These are phyloP conservation scores for Phrynocephalus forsythii DNA, from an alignment of 2,797 vertebrate species.

Conservation along the genomic window DNA sequence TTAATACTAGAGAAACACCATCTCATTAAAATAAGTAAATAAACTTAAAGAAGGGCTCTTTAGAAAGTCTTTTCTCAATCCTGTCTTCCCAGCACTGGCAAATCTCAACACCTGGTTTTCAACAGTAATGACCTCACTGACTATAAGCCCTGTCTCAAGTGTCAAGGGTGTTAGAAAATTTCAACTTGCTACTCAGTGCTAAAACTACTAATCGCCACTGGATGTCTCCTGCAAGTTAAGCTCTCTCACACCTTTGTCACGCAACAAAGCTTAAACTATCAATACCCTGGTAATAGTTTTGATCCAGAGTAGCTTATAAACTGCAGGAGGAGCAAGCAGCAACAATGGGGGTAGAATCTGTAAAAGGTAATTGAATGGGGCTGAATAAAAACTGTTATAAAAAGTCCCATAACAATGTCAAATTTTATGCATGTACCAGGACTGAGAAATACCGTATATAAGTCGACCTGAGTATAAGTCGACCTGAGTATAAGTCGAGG, in stretches of 20 bases:
- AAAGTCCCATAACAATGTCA: background rate
- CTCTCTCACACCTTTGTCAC: conserved; percentile 39
- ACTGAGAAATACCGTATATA: background rate
- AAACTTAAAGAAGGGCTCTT: conserved; percentile 34
- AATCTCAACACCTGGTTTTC: conserved; percentile 36
- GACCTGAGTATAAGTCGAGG: no score
- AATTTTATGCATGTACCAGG: background rate
- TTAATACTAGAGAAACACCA: background rate
- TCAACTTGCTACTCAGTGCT: conserved; percentile 47
- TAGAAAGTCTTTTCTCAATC: conserved; percentile 45
- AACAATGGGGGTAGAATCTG: background rate
- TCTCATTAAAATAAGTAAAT: conserved; percentile 39
- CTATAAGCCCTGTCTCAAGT: conserved; percentile 38
- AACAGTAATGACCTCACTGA: conserved; percentile 48
- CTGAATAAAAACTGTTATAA: background rate
- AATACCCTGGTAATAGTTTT: background rate
- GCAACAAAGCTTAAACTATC: conserved; percentile 13
- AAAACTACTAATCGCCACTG: conserved; percentile 56
- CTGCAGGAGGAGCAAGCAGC: background rate
- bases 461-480: no score
- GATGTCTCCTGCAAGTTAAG: conserved; percentile 40
- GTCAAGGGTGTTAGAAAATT: conserved; percentile 47
- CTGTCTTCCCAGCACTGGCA: conserved; percentile 25
- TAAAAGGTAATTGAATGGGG: background rate
- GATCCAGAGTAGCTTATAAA: conserved; percentile 7